Conservation (phyloP, 2,888 invertebrate species). For the Xylophagus ater region DNA sequence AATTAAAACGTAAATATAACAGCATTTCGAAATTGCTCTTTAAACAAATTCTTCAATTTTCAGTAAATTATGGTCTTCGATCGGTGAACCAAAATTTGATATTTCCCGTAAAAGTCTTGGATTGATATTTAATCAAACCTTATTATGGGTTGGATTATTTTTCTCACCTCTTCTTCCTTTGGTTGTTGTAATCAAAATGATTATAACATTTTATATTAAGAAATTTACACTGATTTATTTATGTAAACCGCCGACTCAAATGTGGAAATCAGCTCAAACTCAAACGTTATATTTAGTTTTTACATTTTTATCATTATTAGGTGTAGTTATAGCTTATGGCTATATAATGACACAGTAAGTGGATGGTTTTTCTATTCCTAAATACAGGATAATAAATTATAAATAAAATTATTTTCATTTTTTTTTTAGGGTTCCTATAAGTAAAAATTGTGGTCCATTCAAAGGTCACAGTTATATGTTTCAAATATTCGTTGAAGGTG, state of each 20-base stretch:
- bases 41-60: slow-evolving; percentile 13
- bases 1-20: too few relatives aligned
- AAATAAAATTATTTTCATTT: slow-evolving; percentile 6
- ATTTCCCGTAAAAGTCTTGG: slow-evolving; percentile 65
- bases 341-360: slow-evolving; percentile 53
- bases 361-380: slow-evolving; percentile 2
- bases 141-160: slow-evolving; percentile 65
- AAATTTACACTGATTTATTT: slow-evolving; percentile 36
- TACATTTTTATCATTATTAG: slow-evolving; percentile 52
- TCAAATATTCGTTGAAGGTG: slow-evolving; percentile 46
- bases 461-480: slow-evolving; percentile 44
- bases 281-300: slow-evolving; percentile 62
- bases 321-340: slow-evolving; percentile 49
- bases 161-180: slow-evolving; percentile 59
- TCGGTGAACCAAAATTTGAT: slow-evolving; percentile 55
- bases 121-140: slow-evolving; percentile 66
- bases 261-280: slow-evolving; percentile 53
- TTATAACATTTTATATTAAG: slow-evolving; percentile 54
- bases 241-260: slow-evolving; percentile 54
- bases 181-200: slow-evolving; percentile 54
- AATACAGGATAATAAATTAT: not conserved
- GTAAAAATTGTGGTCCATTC: slow-evolving; percentile 53
- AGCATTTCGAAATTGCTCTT: too few relatives aligned
- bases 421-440: slow-evolving; percentile 43
- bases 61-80: slow-evolving; percentile 27